A percentile compares a stretch with the other conserved stretches of the same genome.
phyloP scores from a whole-genome alignment of 2,113 vertebrate genomes.

The Melanerpes formicivorus region DNA sequence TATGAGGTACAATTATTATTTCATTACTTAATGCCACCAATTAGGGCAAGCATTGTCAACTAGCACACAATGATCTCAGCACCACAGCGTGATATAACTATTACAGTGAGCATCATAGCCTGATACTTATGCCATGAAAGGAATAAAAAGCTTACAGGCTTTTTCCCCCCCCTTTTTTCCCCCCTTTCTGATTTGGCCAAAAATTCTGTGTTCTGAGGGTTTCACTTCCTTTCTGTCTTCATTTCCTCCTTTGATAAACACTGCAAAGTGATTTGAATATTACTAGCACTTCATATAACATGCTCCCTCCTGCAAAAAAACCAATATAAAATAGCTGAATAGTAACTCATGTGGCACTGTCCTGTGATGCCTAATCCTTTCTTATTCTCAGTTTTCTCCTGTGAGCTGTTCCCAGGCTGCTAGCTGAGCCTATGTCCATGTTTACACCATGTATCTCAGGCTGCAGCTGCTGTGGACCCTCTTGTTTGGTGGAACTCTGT shows the following conservation, averaged over 20 bases:
- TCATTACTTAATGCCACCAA: slow-evolving; percentile 43
- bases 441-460: slow-evolving; percentile 48
- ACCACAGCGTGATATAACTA: slow-evolving; percentile 40
- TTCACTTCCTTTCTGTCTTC: slow-evolving; percentile 5
- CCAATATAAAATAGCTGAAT: neutral
- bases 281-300: neutral
- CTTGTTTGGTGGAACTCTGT: slow-evolving; percentile 61
- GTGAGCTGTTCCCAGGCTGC: neutral
- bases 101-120: slow-evolving; percentile 9
- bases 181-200: neutral
- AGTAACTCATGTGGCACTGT: neutral
- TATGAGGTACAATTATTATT: slow-evolving; percentile 38
- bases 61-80: slow-evolving; percentile 41
- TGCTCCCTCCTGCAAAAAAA: neutral
- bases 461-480: slow-evolving; percentile 66
- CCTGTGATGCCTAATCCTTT: neutral
- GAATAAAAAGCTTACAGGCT: slow-evolving; percentile 3
- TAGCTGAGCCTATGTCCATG: neutral
- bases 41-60: slow-evolving; percentile 57
- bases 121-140: neutral
- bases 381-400: slow-evolving; percentile 20
- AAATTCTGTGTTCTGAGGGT: neutral
- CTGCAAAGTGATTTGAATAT: neutral
- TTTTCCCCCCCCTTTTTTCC: neutral
- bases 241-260: neutral